Evolutionary conservation across 1,140 invertebrate species (phyloP), one percentile per base, ranked within the genome.

Genomic region (Luehdorfia chinensis): DNA sequence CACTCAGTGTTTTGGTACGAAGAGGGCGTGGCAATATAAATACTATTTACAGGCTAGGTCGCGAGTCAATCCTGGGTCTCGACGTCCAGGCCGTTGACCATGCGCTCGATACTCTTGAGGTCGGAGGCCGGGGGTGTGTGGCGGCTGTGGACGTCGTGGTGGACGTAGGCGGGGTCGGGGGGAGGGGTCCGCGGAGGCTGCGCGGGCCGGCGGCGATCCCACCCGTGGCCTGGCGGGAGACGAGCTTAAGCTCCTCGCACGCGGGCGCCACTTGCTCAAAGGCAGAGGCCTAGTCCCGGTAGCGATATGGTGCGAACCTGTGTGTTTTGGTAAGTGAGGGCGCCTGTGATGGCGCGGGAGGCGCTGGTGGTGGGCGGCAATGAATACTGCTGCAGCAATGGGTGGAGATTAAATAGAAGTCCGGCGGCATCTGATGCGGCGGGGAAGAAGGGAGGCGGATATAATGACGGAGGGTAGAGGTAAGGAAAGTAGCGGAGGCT

Each of bases 81-180:
- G 32, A 93, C 92, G 76, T 97, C 95, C 15, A 98, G 87, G 0
- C 96, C 96, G 84, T 97, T 97, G 51, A 98, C 95, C 96, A 97
- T 98, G 75, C 97, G 96, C 84, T 98, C 96, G 84, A 98, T 98
- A 81, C 93, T 97, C 85, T 97, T 97, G 47, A 98, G 89, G 84
- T 97, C 96, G 64, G 91, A 91, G 48, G 92, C 88, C 46, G 88
- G 55, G 73, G 70, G 88, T 4, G 94, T 64, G 74, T 72, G 18
- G 64, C 51, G 27, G 72, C 58, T 11, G 36, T 39, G 4, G 36
- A 23, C 16, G 69, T 34, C 30, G 64, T 62, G 25, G 71, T 66
- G 23, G 83, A 56, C 68, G 72, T 56, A 59, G 88, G 70, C 88
- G 80, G 86, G 66, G 77, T 87, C 49, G 87, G 14, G 80, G 89